Evolutionary conservation across 1,140 invertebrate species (phyloP).

Genomic region (Aculops lycopersici): DNA sequence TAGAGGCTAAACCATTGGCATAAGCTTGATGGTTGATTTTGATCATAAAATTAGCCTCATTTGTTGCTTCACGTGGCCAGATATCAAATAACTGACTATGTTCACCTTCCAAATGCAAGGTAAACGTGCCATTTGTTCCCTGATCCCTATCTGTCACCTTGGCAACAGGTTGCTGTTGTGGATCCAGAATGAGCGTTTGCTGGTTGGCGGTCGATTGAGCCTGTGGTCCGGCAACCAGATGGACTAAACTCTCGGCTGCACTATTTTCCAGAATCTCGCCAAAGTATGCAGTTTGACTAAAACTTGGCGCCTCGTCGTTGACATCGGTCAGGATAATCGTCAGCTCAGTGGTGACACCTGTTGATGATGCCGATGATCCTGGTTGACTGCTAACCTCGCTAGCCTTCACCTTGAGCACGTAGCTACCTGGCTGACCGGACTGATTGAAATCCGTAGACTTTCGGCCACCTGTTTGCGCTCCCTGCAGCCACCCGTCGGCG

Average conservation of each 20-base stretch:
- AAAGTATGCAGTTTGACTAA: constrained; percentile 36
- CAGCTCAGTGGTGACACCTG: constrained; percentile 48
- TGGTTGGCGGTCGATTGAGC: background rate
- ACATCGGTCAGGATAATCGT: constrained; percentile 73
- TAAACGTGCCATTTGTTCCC: constrained; percentile 70
- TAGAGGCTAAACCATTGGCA: background rate
- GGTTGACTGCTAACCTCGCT: too few species aligned
- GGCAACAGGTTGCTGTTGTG: background rate
- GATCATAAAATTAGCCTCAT: constrained; percentile 65
- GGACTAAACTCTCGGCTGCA: constrained; percentile 54
- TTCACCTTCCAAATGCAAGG: constrained; percentile 39
- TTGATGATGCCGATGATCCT: constrained; percentile 23
- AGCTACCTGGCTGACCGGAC: constrained; percentile 25
- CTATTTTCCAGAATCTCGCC: constrained; percentile 72
- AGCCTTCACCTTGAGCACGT: constrained; percentile 48
- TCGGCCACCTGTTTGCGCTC: constrained; percentile 24
- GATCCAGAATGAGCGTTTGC: background rate
- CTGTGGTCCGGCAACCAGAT: constrained; percentile 21
- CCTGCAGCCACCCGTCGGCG: too few species aligned
- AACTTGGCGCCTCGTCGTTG: constrained; percentile 65
- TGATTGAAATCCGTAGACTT: constrained; percentile 14
- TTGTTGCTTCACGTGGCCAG: constrained; percentile 49
- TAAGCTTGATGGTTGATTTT: constrained; percentile 33
- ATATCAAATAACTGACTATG: constrained; percentile 47
- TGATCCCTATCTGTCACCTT: constrained; percentile 15